Percentiles rank a stretch among this genome's conserved stretches.
These are phyloP conservation scores for Spheniscus humboldti DNA, from an alignment of 2,797 vertebrate species.

Conservation along the genomic window DNA sequence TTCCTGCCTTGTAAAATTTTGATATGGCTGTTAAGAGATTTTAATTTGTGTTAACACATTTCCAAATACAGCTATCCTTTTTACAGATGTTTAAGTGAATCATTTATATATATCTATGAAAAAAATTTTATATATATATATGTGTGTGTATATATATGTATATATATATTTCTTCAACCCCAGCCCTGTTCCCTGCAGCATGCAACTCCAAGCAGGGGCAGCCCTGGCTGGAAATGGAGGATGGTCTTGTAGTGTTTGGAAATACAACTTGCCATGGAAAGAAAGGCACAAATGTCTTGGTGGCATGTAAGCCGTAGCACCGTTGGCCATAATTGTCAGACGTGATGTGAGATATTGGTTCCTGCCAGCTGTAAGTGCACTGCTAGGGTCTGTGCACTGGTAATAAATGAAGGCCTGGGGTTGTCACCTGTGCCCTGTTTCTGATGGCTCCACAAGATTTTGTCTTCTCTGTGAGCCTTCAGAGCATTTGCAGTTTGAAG, in stretches of 20 bases:
- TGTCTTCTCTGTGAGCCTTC: not conserved
- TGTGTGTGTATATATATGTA: too few relatives aligned
- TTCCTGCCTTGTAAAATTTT: not conserved
- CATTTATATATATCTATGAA: not conserved
- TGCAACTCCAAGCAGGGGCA: not conserved
- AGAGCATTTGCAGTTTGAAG: not conserved
- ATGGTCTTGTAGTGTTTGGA: not conserved
- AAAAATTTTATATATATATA: not conserved
- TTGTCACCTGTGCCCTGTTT: not conserved
- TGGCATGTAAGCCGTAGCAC: not conserved
- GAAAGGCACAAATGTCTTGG: not conserved
- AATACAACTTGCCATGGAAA: not conserved
- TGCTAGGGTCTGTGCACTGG: not conserved
- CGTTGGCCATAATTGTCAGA: not conserved
- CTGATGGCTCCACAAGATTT: not conserved
- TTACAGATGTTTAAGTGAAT: not conserved
- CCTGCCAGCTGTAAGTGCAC: not conserved
- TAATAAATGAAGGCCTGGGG: not conserved
- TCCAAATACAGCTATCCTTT: not conserved
- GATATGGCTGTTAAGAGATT: not conserved
- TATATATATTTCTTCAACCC: not conserved
- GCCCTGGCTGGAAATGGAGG: not conserved
- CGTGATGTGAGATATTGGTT: fast-evolving
- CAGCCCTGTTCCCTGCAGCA: not conserved
- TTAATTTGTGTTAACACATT: not conserved